Conservation (phyloP, 2,888 invertebrate species). For the Drosophila pseudotakahashii region DNA sequence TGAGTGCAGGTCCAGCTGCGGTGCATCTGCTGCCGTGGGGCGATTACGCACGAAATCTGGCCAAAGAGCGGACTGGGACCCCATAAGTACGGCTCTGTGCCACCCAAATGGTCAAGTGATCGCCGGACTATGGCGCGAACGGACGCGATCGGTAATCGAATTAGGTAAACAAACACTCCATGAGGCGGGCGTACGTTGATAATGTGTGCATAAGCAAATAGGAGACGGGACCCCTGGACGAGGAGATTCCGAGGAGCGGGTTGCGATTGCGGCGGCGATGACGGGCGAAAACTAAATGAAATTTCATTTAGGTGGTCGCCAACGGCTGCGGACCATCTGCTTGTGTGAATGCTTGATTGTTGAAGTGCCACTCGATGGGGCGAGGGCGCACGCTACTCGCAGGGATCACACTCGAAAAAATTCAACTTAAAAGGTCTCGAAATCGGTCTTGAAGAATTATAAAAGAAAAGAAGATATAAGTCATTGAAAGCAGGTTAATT, state of each 20-base stretch:
- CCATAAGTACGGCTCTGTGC: constrained; percentile 49
- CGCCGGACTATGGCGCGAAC: constrained; percentile 74
- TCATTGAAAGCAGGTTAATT: too few relatives aligned
- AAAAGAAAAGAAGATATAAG: accelerated
- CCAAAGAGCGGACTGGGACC: constrained; percentile 7
- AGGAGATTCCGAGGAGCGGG: constrained; percentile 13
- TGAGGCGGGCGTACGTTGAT: constrained; percentile 76
- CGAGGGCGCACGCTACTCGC: constrained; percentile 76
- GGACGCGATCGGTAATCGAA: constrained; percentile 80
- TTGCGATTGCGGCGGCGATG: constrained; percentile 70
- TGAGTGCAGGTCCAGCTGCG: constrained; percentile 13
- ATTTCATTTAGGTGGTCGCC: constrained; percentile 76
- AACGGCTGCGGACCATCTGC: constrained; percentile 71
- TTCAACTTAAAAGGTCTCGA: not conserved
- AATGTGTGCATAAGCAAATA: constrained; percentile 57
- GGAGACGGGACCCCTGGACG: constrained; percentile 25
- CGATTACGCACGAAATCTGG: constrained; percentile 30
- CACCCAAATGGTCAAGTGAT: constrained; percentile 79
- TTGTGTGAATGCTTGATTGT: constrained; percentile 80
- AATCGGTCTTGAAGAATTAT: not conserved
- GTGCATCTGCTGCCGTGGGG: constrained; percentile 31
- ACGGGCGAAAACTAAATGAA: constrained; percentile 76
- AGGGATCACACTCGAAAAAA: constrained; percentile 16
- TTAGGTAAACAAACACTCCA: constrained; percentile 80
- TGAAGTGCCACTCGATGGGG: constrained; percentile 77